Evolutionary conservation across 2,797 vertebrate species (phyloP), one percentile per base, ranked within the genome.

Genomic region (Merluccius polli): DNA sequence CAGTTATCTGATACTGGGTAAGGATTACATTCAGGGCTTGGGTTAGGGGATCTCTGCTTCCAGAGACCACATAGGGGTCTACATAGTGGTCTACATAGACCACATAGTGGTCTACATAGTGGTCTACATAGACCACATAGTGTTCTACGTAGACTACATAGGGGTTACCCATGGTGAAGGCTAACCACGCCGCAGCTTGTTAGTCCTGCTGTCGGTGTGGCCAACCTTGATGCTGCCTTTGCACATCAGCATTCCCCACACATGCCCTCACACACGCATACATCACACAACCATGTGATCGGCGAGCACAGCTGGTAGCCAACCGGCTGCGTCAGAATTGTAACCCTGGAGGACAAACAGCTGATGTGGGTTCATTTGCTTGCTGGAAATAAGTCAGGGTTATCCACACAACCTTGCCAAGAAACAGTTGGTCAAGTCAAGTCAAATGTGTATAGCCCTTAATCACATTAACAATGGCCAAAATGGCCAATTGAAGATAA

Each of bases 301-400:
- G 77, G 78, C 83, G 79, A 84, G 85, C 84, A 79, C 85, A 87
- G 87, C 85, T 88, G 83, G 81, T 68, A 74, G 83, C 82, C 84
- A 87, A 84, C 89, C 84, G 79, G 32, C 81, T 84, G 79, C 87
- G 73, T 85, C 81, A 85, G 67, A 79, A 75, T 6, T 67, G 77
- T 38, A 74, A 36, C 81, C 81, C 80, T 35, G n/a, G 71, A 87
- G 88, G 84, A 88, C 84, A 85, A 83, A 85, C 81, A 87, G 86
- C 86, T 88, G 88, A 91, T 89, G 83, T 73, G 81, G 78, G 83
- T 89, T 90, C 88, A 88, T 89, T 79, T 83, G 83, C 83, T 38
- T 83, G 80, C 85, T 89, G 81, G 76, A 87, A 85, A 84, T 78
- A 83, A 81, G 79, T 87, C 87, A 87, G 76, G 78, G 80, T 73